phyloP scores from a whole-genome alignment of 2,888 invertebrate species.

The Philhelius pedissequus region DNA sequence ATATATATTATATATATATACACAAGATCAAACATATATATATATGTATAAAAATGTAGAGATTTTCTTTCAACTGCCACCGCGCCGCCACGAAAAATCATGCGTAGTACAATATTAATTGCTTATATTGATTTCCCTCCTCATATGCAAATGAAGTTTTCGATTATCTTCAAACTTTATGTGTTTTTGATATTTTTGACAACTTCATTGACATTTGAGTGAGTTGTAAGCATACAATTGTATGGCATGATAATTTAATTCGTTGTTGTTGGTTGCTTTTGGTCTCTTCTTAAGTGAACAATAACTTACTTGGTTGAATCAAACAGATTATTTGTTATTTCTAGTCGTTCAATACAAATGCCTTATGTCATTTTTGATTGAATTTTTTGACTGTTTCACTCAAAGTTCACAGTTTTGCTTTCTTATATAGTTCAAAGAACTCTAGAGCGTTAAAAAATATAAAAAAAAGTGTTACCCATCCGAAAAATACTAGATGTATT shows the following conservation, averaged over 20 bases:
- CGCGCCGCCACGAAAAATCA: conserved; percentile 17
- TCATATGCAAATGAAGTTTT: conserved; percentile 51
- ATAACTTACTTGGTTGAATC: not conserved
- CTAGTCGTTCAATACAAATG: conserved; percentile 29
- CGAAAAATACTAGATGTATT: no score
- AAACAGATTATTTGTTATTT: conserved; percentile 1
- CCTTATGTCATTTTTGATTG: no score
- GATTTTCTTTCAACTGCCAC: conserved; percentile 47
- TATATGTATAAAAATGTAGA: conserved; percentile 54
- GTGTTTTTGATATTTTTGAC: conserved; percentile 21
- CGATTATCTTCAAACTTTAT: not conserved
- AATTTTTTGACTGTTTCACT: no score
- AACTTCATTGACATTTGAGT: conserved; percentile 44
- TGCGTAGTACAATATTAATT: conserved; percentile 48
- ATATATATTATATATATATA: conserved; percentile 42
- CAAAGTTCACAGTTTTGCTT: no score
- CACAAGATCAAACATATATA: not conserved
- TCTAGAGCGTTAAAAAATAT: no score
- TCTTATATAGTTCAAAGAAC: no score
- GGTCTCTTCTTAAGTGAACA: conserved; percentile 74
- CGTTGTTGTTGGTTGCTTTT: conserved; percentile 80
- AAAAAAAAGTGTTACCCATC: no score
- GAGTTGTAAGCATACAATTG: conserved; percentile 32
- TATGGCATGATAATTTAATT: conserved; percentile 73
- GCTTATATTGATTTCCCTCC: conserved; percentile 11